phyloP scores from a whole-genome alignment of 2,113 vertebrate genomes.

The Camelus bactrianus region DNA sequence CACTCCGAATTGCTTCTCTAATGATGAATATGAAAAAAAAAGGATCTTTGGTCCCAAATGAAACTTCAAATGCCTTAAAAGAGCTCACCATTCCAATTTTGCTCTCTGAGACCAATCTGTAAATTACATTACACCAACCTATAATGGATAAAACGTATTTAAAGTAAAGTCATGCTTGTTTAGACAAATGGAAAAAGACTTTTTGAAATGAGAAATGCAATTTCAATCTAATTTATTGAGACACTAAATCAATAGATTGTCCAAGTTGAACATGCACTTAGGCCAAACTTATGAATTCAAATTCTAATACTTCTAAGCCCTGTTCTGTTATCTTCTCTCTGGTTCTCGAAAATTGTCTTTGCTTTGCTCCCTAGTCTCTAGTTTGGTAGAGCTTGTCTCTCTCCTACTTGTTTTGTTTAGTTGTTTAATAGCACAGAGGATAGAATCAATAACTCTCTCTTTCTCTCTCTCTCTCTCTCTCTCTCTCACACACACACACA shows the following conservation, averaged over 20 bases:
- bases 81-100: not conserved
- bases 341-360: not conserved
- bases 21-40: conserved; percentile 14
- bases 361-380: not conserved
- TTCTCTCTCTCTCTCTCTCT: not conserved
- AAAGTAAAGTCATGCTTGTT: conserved; percentile 25
- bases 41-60: not conserved
- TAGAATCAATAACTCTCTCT: not conserved
- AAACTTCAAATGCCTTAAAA: conserved; percentile 50
- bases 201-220: conserved; percentile 48
- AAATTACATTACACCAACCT: conserved; percentile 45
- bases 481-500: not conserved
- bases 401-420: not conserved
- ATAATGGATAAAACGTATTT: conserved; percentile 49
- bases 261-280: not conserved
- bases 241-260: conserved; percentile 50
- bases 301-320: not conserved
- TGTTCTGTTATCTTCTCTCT: not conserved
- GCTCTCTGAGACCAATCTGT: conserved; percentile 12
- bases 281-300: conserved; percentile 33
- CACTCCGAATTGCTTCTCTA: conserved; percentile 23
- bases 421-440: not conserved
- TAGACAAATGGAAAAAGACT: conserved; percentile 29
- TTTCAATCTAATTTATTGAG: conserved; percentile 54
- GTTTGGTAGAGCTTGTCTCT: not conserved